Evolutionary conservation across 2,888 invertebrate species (phyloP).

Genomic region (Macrophya alboannulata): DNA sequence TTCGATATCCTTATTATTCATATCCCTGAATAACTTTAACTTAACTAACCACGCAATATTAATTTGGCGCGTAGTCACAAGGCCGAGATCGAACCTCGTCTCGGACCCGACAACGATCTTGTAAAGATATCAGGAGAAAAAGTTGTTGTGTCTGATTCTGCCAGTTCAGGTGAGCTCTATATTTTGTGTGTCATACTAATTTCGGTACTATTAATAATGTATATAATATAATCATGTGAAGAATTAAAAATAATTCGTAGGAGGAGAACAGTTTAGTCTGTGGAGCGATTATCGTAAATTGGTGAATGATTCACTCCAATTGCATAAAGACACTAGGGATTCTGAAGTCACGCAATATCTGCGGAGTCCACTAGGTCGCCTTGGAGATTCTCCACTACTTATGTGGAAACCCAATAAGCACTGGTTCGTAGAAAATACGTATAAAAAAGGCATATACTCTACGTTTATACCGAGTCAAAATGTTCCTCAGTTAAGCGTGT

Average conservation of each 20-base stretch:
- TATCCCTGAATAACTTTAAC: too few species aligned
- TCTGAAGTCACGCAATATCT: conserved; percentile 35
- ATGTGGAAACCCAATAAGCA: too few species aligned
- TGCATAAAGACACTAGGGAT: conserved; percentile 24
- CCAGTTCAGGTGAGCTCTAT: conserved; percentile 35
- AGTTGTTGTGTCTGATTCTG: conserved; percentile 49
- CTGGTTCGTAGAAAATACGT: too few species aligned
- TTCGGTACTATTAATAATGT: conserved; percentile 17
- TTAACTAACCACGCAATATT: too few species aligned
- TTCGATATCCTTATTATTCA: too few species aligned
- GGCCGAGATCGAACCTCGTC: too few species aligned
- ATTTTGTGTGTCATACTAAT: conserved; percentile 23
- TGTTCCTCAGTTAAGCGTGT: too few species aligned
- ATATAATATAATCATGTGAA: conserved; percentile 16
- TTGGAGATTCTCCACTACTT: conserved; percentile 42
- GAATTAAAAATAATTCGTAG: conserved; percentile 21
- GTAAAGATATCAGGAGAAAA: conserved; percentile 35
- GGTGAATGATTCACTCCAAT: conserved; percentile 24
- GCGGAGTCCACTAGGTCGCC: conserved; percentile 29
- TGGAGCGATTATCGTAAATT: conserved; percentile 30
- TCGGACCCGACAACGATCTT: too few species aligned
- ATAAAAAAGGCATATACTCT: too few species aligned
- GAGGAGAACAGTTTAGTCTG: conserved; percentile 14
- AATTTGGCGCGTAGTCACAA: too few species aligned
- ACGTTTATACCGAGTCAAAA: too few species aligned